Base-by-base conservation (phyloP, 1,140 invertebrate species). In the Caerostris extrusa region DNA sequence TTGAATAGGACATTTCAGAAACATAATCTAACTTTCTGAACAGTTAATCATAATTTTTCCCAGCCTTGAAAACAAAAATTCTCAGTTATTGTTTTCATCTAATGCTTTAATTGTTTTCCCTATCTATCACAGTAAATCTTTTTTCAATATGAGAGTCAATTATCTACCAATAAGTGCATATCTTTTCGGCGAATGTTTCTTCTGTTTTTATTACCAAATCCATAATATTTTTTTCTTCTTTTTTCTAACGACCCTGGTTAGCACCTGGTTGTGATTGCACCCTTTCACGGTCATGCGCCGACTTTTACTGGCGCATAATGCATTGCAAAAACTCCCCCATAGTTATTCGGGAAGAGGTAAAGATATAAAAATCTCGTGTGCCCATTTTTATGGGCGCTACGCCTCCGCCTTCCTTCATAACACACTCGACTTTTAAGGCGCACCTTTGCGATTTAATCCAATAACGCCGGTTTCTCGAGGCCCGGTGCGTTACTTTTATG, bases 401-500 rank as follows among this genome's bases (percentile, higher is more conserved):
- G 61, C 61, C 61, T 14, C 10, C 61, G 17, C 61, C 34, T 64
- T 10, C 61, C 61, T 64, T 64, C 61, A 64, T 64, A 10, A 64
- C 12, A 64, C 61, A 2, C 61, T 64, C 61, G 61, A 77, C 71
- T 77, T 77, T 14, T 12, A 53, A 77, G 71, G 71, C 34, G 71
- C 50, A 5, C 71, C 71, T 50, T 67, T 77, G 34, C 50, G 71
- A 77, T 77, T 77, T 77, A 77, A 77, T 77, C 71, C 71, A 77
- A 77, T 77, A 77, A 77, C 19, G 34, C 71, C 71, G 71, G 71
- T 77, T 77, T 77, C 7, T 77, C 12, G 3, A 34, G 50, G 71
- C 71, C 7, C 71, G 71, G 71, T 77, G 71, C 71, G 71, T 77
- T 77, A 53, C 71, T 77, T 77, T 77, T 77, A 77, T 77, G 71